A percentile compares a stretch with the other conserved stretches of the same genome.
phyloP scores from a whole-genome alignment of 2,888 invertebrate species.

The Anagyrus pseudococci region DNA sequence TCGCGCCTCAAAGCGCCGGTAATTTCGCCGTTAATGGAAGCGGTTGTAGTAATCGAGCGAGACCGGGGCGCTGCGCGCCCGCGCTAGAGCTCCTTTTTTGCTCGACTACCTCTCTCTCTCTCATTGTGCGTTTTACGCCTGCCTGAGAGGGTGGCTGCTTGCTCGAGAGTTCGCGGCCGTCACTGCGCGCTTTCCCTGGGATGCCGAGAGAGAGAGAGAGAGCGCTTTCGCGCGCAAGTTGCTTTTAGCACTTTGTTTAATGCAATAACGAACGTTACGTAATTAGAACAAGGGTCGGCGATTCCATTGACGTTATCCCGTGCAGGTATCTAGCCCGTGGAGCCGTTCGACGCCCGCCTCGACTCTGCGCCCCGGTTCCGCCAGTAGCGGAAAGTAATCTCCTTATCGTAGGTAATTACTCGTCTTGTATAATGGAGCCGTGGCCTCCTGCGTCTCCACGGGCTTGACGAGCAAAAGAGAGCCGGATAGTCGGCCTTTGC shows the following conservation, averaged over 20 bases:
- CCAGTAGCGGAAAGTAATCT: conserved; percentile 34
- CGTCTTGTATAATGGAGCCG: conserved; percentile 36
- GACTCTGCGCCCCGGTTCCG: neutral
- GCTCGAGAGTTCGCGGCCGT: too few species aligned
- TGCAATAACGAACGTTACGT: conserved; percentile 35
- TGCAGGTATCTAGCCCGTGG: conserved; percentile 16
- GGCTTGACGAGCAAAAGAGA: neutral
- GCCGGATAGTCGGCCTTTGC: conserved; percentile 8
- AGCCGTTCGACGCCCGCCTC: conserved; percentile 22
- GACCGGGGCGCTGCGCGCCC: too few species aligned
- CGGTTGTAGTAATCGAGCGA: conserved; percentile 10
- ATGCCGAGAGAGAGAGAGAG: conserved; percentile 2
- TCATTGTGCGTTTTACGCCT: conserved; percentile 8
- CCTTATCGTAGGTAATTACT: conserved; percentile 39
- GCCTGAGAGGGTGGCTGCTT: too few species aligned
- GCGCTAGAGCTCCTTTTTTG: neutral
- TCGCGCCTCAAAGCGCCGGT: neutral
- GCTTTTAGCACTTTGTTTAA: conserved; percentile 39
- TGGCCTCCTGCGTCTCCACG: neutral
- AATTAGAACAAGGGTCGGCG: conserved; percentile 28
- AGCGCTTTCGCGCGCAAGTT: too few species aligned
- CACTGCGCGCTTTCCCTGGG: neutral
- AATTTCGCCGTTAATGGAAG: conserved; percentile 14
- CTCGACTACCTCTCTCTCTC: neutral
- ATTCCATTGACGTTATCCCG: conserved; percentile 36